Conservation (phyloP, 2,113 vertebrate species). For the Prunella fulvescens region DNA sequence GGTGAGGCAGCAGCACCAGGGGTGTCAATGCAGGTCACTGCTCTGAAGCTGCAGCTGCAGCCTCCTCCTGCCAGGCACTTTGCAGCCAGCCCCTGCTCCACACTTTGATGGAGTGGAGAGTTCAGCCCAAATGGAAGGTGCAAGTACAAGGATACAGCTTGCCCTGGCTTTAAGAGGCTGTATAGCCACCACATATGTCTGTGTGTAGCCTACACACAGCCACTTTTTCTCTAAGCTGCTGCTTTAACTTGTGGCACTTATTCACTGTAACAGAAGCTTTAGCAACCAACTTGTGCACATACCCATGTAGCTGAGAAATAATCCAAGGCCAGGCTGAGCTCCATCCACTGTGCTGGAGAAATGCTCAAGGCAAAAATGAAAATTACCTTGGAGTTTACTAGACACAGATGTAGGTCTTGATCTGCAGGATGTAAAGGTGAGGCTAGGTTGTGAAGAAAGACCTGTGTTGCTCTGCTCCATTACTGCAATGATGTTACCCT, state of each 20-base stretch:
- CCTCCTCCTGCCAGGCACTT: rapidly evolving
- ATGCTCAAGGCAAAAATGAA: not conserved
- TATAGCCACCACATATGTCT: not conserved
- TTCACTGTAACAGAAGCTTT: not conserved
- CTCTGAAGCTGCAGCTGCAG: not conserved
- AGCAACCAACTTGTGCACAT: not conserved
- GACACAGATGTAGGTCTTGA: not conserved
- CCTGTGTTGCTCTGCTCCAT: not conserved
- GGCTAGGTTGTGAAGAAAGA: not conserved
- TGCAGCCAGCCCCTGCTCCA: rapidly evolving
- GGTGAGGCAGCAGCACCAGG: rapidly evolving
- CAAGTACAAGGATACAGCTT: not conserved
- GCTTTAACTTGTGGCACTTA: not conserved
- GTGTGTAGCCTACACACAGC: not conserved
- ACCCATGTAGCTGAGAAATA: not conserved
- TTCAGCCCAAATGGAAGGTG: rapidly evolving
- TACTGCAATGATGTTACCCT: rapidly evolving
- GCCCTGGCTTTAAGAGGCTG: not conserved
- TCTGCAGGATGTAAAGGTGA: not conserved
- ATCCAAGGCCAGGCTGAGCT: not conserved
- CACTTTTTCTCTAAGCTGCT: not conserved
- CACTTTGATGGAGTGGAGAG: not conserved
- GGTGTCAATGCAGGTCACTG: too few species aligned
- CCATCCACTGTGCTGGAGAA: not conserved
- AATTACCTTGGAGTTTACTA: not conserved